Evolutionary conservation across 2,888 invertebrate species (phyloP).

Genomic region (Euphydryas editha): DNA sequence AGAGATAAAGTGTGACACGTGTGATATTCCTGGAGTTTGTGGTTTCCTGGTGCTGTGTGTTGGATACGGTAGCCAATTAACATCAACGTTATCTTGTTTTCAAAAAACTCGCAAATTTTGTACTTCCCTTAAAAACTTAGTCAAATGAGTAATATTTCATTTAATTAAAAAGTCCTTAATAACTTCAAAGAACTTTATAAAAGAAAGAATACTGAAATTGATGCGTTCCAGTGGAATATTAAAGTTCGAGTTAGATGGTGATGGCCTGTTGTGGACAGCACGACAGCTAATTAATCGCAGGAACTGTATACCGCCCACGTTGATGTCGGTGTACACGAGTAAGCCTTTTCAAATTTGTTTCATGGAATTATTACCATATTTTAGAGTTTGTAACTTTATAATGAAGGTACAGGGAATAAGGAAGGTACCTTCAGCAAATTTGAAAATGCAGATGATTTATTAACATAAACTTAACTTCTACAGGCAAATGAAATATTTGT

Average conservation of each 20-base stretch:
- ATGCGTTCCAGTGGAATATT: neutral
- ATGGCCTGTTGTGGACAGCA: slow-evolving; percentile 8
- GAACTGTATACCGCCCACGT: slow-evolving; percentile 22
- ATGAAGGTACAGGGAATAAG: too few relatives aligned
- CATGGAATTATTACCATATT: neutral
- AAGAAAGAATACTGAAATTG: neutral
- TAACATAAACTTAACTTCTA: too few relatives aligned
- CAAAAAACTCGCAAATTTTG: too few relatives aligned
- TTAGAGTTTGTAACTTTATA: neutral
- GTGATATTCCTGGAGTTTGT: too few relatives aligned
- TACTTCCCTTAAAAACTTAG: too few relatives aligned
- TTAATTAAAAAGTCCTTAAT: neutral
- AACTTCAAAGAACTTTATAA: neutral
- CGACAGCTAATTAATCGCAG: slow-evolving; percentile 8
- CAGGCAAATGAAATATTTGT: too few relatives aligned
- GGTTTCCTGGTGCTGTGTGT: too few relatives aligned
- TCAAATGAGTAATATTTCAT: too few relatives aligned
- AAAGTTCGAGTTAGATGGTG: neutral
- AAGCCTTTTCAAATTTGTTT: slow-evolving; percentile 9
- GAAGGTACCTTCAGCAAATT: neutral
- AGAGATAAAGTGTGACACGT: too few relatives aligned
- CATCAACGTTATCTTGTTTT: too few relatives aligned
- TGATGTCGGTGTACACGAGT: neutral
- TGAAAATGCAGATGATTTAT: too few relatives aligned
- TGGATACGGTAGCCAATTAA: too few relatives aligned